These are phyloP conservation scores for Camponotus fellah DNA, from an alignment of 2,888 invertebrate species.

Conservation along the genomic window DNA sequence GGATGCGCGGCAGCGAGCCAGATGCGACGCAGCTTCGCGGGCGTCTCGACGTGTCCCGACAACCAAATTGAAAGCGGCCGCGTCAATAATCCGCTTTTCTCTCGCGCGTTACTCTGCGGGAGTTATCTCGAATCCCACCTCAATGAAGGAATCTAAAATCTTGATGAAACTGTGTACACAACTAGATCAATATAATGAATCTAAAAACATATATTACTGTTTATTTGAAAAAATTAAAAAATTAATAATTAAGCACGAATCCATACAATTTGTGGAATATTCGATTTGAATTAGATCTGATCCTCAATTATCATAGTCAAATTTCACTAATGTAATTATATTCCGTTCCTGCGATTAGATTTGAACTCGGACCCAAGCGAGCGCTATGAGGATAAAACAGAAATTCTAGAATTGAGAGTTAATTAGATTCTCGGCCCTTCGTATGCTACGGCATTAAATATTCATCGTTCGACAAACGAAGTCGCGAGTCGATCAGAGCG, in stretches of 20 bases:
- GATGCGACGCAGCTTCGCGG: constrained; percentile 10
- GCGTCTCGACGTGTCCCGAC: constrained; percentile 18
- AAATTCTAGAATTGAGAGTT: constrained; percentile 23
- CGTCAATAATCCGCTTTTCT: constrained; percentile 36
- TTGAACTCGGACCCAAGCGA: neutral
- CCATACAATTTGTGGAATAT: neutral
- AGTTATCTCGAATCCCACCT: neutral
- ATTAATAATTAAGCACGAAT: neutral
- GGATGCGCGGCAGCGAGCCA: constrained; percentile 10
- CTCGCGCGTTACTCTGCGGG: neutral
- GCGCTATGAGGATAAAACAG: neutral
- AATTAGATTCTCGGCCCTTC: constrained; percentile 17
- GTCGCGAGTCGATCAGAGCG: neutral
- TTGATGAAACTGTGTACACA: neutral
- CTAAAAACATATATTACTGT: neutral
- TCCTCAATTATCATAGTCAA: constrained; percentile 26
- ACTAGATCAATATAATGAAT: neutral
- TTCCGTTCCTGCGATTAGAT: neutral
- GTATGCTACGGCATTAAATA: constrained; percentile 4
- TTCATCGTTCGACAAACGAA: constrained; percentile 11
- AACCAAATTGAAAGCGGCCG: constrained; percentile 35
- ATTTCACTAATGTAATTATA: constrained; percentile 30
- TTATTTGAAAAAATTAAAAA: neutral
- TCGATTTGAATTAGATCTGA: constrained; percentile 7
- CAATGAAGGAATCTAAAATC: neutral